Percentiles rank a stretch among this genome's conserved stretches.
phyloP scores from a whole-genome alignment of 2,113 vertebrate species.

The Ictidomys tridecemlineatus region DNA sequence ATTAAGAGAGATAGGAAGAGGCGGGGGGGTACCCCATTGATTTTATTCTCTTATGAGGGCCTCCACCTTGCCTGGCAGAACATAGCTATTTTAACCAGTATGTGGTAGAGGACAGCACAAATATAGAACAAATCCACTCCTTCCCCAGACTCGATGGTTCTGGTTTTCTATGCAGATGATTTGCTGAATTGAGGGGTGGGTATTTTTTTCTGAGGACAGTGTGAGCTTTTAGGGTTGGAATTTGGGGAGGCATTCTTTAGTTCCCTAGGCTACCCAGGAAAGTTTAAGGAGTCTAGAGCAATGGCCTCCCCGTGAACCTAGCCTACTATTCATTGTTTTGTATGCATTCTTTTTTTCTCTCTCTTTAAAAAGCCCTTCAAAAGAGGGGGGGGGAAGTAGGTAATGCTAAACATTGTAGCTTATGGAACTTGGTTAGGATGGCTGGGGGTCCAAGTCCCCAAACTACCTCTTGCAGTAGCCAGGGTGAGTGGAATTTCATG shows the following conservation, averaged over 20 bases:
- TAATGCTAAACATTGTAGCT: conserved; percentile 78
- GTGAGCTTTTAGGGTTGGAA: conserved; percentile 13
- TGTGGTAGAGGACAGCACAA: not conserved
- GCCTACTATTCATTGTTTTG: conserved; percentile 51
- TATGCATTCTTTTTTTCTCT: conserved; percentile 70
- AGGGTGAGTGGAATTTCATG: conserved; percentile 40
- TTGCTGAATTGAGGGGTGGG: not conserved
- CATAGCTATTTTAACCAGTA: rapidly evolving
- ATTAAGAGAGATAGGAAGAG: not conserved
- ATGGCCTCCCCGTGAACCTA: conserved; percentile 69
- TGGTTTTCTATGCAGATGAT: conserved; percentile 64
- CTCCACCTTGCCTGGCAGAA: not conserved
- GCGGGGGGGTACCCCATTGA: not conserved
- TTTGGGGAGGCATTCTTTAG: not conserved
- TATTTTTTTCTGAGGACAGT: not conserved
- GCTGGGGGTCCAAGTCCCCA: conserved; percentile 72
- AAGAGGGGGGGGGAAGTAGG: conserved; percentile 37
- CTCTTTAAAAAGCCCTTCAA: conserved; percentile 39
- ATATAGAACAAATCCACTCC: conserved; percentile 24
- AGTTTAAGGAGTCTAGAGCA: conserved; percentile 55
- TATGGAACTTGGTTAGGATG: conserved; percentile 74
- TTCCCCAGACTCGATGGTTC: conserved; percentile 5
- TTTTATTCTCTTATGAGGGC: not conserved
- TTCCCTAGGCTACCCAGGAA: not conserved
- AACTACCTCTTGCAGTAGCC: conserved; percentile 86